Base-by-base conservation (phyloP, 2,888 invertebrate species). In the Pardosa pseudoannulata region DNA sequence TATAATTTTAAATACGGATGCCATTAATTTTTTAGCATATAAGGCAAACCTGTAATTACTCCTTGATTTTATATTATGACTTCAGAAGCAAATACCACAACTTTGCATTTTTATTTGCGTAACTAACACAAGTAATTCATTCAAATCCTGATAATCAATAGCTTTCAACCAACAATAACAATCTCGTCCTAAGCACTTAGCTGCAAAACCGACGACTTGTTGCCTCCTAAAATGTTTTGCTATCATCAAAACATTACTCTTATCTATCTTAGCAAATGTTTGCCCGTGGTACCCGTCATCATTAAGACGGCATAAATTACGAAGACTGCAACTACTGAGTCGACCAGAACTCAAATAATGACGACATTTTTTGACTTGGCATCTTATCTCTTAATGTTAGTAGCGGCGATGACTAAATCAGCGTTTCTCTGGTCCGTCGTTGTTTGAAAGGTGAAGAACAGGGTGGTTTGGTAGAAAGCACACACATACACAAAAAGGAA, bases 221-320 rank as follows among this genome's bases (percentile, higher is more conserved):
- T 56, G 23, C 19, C 19, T 56, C 3, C 56, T 6, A 56, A 3
- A 56, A 56, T 56, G 56, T 23, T 56, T 56, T 23, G 56, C 56
- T 56, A 56, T 56, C 56, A 56, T 23, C 23, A 56, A 23, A 75
- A 65, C 64, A 36, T 19, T 39, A 5, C 29, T 19, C 75, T 75
- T 65, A 75, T 75, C 68, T 56, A 23, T 23, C 23, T 23, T 23
- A 23, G 23, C 23, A 23, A 56, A 56, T 23, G 56, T 41, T 19
- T 70, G 70, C 41, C n/a, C 39, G 23, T n/a, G 73, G 32, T 19
- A 16, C 64, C 29, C 23, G 32, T 67, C 46, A 27, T 83, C 71
- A 83, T 83, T 83, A 76, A 64, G 62, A 19, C 71, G 11, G 50
- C 82, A 83, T 83, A 76, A 83, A 83, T 76, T 83, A 83, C 50